Base-by-base conservation (phyloP, 92 coral and sea anemone species). In the Actinostola sp. region DNA sequence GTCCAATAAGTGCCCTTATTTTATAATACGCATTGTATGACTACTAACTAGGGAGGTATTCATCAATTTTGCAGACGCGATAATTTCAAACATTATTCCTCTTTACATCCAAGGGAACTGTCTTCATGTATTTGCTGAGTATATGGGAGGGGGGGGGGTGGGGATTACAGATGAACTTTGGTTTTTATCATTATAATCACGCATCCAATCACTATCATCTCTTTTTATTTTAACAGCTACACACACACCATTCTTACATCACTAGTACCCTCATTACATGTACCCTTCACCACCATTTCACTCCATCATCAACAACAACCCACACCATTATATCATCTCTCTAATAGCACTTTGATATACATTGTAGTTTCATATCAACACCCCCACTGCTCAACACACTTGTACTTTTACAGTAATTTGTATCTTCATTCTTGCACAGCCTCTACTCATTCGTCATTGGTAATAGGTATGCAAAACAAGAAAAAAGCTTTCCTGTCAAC, bases 381-480 rank as follows among this genome's bases (percentile, higher is more conserved):
- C n/a, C n/a, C n/a, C n/a, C n/a, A n/a, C n/a, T n/a, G n/a, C n/a
- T n/a, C n/a, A n/a, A n/a, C n/a, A n/a, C n/a, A n/a, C n/a, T n/a
- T n/a, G n/a, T n/a, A n/a, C 15, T n/a, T n/a, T 2, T 0, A 44
- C 26, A 10, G 21, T 70, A n/a, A 12, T 63, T 29, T 24, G 41
- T 2, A 0, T 34, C 12, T 7, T 50, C 45, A 19, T 72, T 58
- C 33, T 59, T 26, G 19, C 44, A 8, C 61, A 89, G 93, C n/a
- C 78, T 54, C 61, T 89, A 35, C 70, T 89, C 8, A 11, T n/a
- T 89, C 19, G 82, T 79, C 19, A 61, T 89, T 26, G 79, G 78
- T 16, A 89, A 89, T 89, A n/a, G 93, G 82, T 13, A 80, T 92
- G 78, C n/a, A n/a, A n/a, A 85, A 87, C 11, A 76, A 81, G 33